These are phyloP conservation scores for Phymanthus crucifer DNA, from an alignment of 92 coral and sea anemone species.

Conservation along the genomic window DNA sequence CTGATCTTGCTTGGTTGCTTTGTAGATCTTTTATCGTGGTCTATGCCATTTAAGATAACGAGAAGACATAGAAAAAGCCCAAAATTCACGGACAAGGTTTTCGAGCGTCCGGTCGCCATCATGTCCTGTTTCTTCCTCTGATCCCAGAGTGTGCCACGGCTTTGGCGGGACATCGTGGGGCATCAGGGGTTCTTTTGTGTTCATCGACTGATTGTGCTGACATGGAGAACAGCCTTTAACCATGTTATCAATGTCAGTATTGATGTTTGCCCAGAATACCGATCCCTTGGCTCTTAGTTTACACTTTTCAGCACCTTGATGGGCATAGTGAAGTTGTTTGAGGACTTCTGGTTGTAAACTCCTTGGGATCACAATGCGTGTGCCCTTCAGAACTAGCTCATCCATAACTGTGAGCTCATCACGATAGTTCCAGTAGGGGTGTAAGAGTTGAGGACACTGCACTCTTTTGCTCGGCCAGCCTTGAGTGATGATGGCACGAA, in stretches of 20 bases:
- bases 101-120: too few species aligned
- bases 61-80: too few species aligned
- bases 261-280: constrained; percentile 66
- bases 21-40: too few species aligned
- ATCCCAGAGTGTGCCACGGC: too few species aligned
- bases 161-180: constrained; percentile 60
- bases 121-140: too few species aligned
- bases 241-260: constrained; percentile 62
- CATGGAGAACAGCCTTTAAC: constrained; percentile 65
- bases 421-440: constrained; percentile 63
- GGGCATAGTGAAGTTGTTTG: constrained; percentile 69
- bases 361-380: constrained; percentile 55
- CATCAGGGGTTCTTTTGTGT: constrained; percentile 58
- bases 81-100: too few species aligned
- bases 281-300: constrained; percentile 73
- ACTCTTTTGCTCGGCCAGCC: constrained; percentile 69
- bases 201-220: constrained; percentile 61
- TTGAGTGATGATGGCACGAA: constrained; percentile 50
- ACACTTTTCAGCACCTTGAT: constrained; percentile 75
- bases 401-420: constrained; percentile 54
- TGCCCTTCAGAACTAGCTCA: constrained; percentile 59
- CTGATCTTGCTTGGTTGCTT: too few species aligned
- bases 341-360: constrained; percentile 50
- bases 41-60: too few species aligned
- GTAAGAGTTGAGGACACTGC: constrained; percentile 58